phyloP scores from a whole-genome alignment of 2,113 vertebrate species.

The Psilopsiagon aymara region DNA sequence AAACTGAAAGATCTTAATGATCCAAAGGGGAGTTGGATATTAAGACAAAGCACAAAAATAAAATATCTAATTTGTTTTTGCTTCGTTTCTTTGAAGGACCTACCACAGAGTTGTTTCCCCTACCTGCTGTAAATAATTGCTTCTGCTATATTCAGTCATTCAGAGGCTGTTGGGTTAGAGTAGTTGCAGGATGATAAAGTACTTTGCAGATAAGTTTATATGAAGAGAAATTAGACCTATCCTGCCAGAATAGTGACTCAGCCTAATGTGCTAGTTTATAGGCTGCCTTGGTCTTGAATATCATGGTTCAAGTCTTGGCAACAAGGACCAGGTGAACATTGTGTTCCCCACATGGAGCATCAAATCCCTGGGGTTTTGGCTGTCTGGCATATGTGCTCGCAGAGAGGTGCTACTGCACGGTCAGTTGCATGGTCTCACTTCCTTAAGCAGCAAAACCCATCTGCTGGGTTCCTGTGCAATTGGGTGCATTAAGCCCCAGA shows the following conservation, averaged over 20 bases:
- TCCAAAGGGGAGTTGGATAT: not conserved
- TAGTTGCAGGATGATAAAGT: slow-evolving; percentile 32
- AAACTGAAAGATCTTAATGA: slow-evolving; percentile 17
- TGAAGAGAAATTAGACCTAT: not conserved
- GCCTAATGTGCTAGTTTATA: slow-evolving; percentile 36
- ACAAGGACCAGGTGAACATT: slow-evolving; percentile 34
- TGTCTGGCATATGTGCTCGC: not conserved
- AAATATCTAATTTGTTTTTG: not conserved
- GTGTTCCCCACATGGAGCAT: slow-evolving; percentile 31
- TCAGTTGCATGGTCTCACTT: not conserved
- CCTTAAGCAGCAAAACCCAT: not conserved
- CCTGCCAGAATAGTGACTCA: slow-evolving; percentile 58
- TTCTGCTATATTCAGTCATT: not conserved
- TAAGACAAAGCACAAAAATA: slow-evolving; percentile 25
- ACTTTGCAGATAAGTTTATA: slow-evolving; percentile 16
- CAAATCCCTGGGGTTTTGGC: slow-evolving; percentile 4
- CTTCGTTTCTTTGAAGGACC: slow-evolving; percentile 15
- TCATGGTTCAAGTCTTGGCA: slow-evolving; percentile 7
- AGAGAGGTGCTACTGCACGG: not conserved
- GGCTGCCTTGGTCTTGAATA: slow-evolving; percentile 7
- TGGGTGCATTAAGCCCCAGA: not conserved
- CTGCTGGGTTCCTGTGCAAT: not conserved
- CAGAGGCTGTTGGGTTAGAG: not conserved
- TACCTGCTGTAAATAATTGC: slow-evolving; percentile 31
- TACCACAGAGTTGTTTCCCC: slow-evolving; percentile 3